Evolutionary conservation across 2,888 invertebrate species (phyloP), one percentile per base, ranked within the genome.

Genomic region (Acleris sparsana): DNA sequence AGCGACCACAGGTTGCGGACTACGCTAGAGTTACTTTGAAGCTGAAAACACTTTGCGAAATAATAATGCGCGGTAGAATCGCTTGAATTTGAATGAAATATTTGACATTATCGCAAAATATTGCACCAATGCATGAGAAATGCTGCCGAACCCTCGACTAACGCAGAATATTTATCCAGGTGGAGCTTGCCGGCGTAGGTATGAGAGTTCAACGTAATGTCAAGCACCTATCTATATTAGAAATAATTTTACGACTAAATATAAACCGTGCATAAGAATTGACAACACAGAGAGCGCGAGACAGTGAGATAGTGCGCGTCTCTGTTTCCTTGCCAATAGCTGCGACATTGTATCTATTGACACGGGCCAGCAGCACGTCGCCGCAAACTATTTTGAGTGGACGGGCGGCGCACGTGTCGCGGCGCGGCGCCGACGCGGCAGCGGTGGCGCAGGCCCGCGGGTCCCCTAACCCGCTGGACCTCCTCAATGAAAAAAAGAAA

Each of bases 121-220:
- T 39, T 55, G 48, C 39, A 62, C 20, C 11, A 20, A 18, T 39
- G 55, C 48, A 49, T 17, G 39, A 48, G 48, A 49, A 55, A 29
- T 64, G 48, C 13, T 48, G 18, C 39, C 48, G 43, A 53, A 60
- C 51, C 48, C 33, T 56, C 33, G 56, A 61, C 72, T 73, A 68
- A 76, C 78, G 74, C 76, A 82, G 80, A 86, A 85, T 87, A 87
- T 85, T 87, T 83, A 81, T 87, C 87, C 90, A 91, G 92, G 91
- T 91, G 89, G 89, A 90, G 77, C 85, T 86, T 85, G 87, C 89
- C 89, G 85, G 87, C 89, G 89, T 66, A 56, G 66, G 62, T 89
- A 90, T 91, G 89, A 90, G 91, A 92, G 92, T 92, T 92, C 92
- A 92, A 90, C 91, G 91, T 92, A 91, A 92, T 92, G 92, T 91